Base-by-base conservation (phyloP, 2,113 vertebrate genomes). In the Pyxicephalus adspersus region DNA sequence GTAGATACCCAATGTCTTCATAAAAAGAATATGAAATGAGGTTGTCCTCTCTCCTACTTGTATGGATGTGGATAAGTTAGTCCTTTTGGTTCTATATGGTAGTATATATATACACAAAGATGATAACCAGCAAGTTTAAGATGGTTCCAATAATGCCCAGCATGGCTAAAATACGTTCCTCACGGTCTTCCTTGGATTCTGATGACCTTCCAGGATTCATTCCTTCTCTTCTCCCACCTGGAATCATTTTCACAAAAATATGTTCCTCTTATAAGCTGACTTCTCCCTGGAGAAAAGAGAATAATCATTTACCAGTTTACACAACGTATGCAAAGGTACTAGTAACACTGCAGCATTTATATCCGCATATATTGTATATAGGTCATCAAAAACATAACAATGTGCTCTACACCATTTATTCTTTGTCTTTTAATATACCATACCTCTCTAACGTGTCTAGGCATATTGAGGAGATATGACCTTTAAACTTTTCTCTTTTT, bases 61-160 rank as follows among this genome's bases (percentile, higher is more conserved):
- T 63, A 63, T 57, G 20, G 22, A 9, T 22, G 57, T 25, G 25
- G 31, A 23, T 29, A 52, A 64, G 19, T 51, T 11, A 22, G 16
- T 45, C 23, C 71, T 64, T 52, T 20, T 31, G n/a, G 16, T 34
- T 28, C 83, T 90, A 94, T 84, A 95, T 90, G 0, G 94, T 92
- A 64, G 94, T 95, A 86, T 95, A 95, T 80, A 95, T 93, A 88
- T 95, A 95, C 83, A 95, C 94, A 34, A 94, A 93, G 85, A 95
- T 94, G 84, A 95, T 90, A 84, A 95, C 94, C 15, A 95, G 83
- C 34, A 95, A 91, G 83, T 95, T 95, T 80, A 95, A 91, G 66
- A 94, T 84, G 31, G 94, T 95, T 64, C 94, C 94, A 8, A 94
- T 92, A 76, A 94, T 94, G 54, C 90, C 90, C 87, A 92, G 78